These are phyloP conservation scores for Nowickia ferox DNA, from an alignment of 2,888 invertebrate genomes.

Conservation along the genomic window DNA sequence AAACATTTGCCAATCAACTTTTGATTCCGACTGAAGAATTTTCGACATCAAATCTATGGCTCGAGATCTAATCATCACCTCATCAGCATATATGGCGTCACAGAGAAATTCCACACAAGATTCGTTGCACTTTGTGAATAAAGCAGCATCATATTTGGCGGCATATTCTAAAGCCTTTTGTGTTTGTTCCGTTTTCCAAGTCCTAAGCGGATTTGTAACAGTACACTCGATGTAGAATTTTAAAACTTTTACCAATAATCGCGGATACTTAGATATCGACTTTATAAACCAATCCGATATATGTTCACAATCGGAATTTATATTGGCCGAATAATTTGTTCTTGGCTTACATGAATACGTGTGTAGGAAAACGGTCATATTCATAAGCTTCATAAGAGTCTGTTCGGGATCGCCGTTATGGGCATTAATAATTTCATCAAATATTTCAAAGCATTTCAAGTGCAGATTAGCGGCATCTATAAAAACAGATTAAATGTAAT, in stretches of 20 bases:
- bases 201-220: constrained; percentile 79
- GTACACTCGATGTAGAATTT: constrained; percentile 79
- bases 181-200: constrained; percentile 79
- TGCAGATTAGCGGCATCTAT: constrained; percentile 80
- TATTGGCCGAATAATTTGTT: constrained; percentile 47
- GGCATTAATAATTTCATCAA: constrained; percentile 80
- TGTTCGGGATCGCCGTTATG: constrained; percentile 82
- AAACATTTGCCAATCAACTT: constrained; percentile 82
- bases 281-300: constrained; percentile 82
- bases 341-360: constrained; percentile 77
- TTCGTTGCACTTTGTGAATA: constrained; percentile 82
- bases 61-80: constrained; percentile 79
- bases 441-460: constrained; percentile 80
- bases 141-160: constrained; percentile 82
- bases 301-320: constrained; percentile 77
- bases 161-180: constrained; percentile 81
- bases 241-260: constrained; percentile 77
- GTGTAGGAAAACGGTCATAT: constrained; percentile 80
- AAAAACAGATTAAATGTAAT: constrained; percentile 10
- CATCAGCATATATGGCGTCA: constrained; percentile 79
- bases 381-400: constrained; percentile 80
- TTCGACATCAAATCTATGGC: constrained; percentile 79
- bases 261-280: constrained; percentile 80
- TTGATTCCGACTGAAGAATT: constrained; percentile 79
- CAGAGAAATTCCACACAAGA: constrained; percentile 79